A percentile compares a stretch with the other conserved stretches of the same genome.
phyloP scores from a whole-genome alignment of 1,140 invertebrate species.

The Caenorhabditis briggsae region DNA sequence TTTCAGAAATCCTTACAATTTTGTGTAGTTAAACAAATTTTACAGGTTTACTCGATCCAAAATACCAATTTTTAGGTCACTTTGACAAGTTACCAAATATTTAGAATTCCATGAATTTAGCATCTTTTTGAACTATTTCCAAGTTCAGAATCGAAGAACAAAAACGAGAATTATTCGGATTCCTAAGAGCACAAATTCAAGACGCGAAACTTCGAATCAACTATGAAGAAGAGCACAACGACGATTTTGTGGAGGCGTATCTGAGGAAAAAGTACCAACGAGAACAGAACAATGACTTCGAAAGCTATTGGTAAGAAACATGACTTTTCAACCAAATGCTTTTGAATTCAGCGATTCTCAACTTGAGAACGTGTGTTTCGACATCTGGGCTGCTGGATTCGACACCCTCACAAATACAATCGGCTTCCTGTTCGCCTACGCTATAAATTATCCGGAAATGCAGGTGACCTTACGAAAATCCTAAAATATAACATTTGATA shows the following conservation, averaged over 20 bases:
- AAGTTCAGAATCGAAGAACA: constrained; percentile 57
- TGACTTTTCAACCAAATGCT: not conserved
- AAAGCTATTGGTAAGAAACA: not conserved
- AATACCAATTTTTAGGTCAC: too few species aligned
- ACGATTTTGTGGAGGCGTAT: constrained; percentile 62
- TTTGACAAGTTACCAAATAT: too few species aligned
- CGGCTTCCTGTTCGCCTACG: constrained; percentile 78
- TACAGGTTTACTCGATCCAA: too few species aligned
- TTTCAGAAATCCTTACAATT: too few species aligned
- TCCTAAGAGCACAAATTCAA: constrained; percentile 17
- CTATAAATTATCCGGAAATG: constrained; percentile 77
- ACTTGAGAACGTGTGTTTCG: constrained; percentile 63
- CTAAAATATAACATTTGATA: not conserved
- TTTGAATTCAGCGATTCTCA: constrained; percentile 57
- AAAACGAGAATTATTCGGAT: not conserved
- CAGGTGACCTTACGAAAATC: constrained; percentile 65
- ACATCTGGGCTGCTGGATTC: constrained; percentile 78
- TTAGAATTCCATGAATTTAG: not conserved
- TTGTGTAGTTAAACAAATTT: too few species aligned
- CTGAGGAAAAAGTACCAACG: constrained; percentile 60
- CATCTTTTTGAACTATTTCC: constrained; percentile 20
- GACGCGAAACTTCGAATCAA: constrained; percentile 25
- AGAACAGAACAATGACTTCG: constrained; percentile 53
- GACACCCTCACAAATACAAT: constrained; percentile 79
- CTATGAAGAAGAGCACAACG: constrained; percentile 29